Conservation (phyloP, 2,797 vertebrate genomes). For the Pogonophryne albipinna region DNA sequence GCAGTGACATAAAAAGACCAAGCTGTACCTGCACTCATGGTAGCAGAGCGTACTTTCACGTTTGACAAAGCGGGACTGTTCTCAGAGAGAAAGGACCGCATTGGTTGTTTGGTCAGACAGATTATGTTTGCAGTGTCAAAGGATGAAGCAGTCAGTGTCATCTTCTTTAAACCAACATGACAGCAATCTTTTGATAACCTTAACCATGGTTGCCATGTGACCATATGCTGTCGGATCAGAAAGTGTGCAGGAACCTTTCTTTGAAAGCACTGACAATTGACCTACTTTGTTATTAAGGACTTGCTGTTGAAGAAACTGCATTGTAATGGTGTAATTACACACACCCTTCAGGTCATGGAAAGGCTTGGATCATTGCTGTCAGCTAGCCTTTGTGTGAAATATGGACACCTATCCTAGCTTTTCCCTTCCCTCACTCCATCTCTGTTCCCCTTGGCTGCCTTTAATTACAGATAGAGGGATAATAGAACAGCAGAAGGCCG, state of each 20-base stretch:
- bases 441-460: conserved; percentile 82
- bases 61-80: conserved; percentile 22
- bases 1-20: neutral
- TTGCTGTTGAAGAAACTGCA: conserved; percentile 18
- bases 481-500: conserved; percentile 63
- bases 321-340: conserved; percentile 53
- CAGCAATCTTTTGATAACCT: neutral
- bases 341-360: conserved; percentile 16
- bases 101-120: conserved; percentile 23
- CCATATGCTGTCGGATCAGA: neutral
- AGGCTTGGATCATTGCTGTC: conserved; percentile 42
- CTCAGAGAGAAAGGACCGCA: conserved; percentile 2
- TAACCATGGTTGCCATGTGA: neutral
- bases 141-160: neutral
- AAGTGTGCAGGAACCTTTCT: neutral
- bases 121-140: neutral
- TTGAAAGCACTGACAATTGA: neutral
- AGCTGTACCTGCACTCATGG: neutral
- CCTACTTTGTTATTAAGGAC: conserved; percentile 20
- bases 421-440: conserved; percentile 52
- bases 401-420: conserved; percentile 73
- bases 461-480: conserved; percentile 87
- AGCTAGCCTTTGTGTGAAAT: conserved; percentile 66
- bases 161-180: neutral
- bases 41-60: conserved; percentile 15